Base-by-base conservation (phyloP, 2,888 invertebrate genomes). In the Pyrrhia umbra region DNA sequence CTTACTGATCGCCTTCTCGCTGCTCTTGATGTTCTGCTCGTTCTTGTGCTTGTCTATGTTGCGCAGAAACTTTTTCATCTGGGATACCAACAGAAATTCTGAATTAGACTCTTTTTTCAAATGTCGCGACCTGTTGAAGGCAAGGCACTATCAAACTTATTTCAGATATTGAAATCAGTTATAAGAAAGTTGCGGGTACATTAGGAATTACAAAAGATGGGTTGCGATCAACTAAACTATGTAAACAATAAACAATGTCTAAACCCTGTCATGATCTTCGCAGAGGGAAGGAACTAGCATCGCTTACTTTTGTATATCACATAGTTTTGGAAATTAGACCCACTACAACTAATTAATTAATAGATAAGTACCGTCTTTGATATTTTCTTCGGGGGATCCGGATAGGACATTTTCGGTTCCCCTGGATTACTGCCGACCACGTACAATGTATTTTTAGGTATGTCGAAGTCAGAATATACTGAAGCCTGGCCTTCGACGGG, bases 381-480 rank as follows among this genome's bases (percentile, higher is more conserved):
- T 58, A 94, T 91, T 83, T 94, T 95, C 82, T 94, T 93, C 1
- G 94, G 93, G 8, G 93, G 88, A 74, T 95, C 94, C 52, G 85
- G 87, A 75, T 94, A 95, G 0, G 89, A 91, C 89, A 92, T 94
- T 80, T 95, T 95, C 16, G 94, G 94, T 69, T 95, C 95, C 3
- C 95, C 94, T 1, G 95, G 95, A 68, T 95, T 94, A 74, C 95
- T 95, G 6, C 95, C 95, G 18, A 93, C 87, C 20, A 94, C 94
- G 62, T 92, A 89, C 75, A 95, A 80, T n/a, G 95, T 95, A 69
- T 87, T 94, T 70, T 94, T 94, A 6, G 94, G 92, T 66, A 94
- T 91, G 65, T 94, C 90, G 62, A 90, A 92, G 69, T 94, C 94
- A 0, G 94, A 94, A 74, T 90, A 90, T 10, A 88, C 92, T 4